These are phyloP conservation scores for Syngnathoides biaculeatus DNA, from an alignment of 2,113 vertebrate genomes.

Conservation along the genomic window DNA sequence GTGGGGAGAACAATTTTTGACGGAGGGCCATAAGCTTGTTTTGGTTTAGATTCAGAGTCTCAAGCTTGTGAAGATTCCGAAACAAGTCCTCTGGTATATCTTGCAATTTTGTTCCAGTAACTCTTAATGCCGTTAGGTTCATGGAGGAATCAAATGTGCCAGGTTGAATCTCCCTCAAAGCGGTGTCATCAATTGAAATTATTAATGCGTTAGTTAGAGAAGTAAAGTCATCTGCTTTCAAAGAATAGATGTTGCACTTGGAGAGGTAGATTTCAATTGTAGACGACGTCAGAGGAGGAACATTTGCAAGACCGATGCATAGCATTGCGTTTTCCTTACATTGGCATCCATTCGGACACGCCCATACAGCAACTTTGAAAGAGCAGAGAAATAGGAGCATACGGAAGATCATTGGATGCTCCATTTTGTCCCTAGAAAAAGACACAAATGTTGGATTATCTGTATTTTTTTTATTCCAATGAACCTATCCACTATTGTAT, in stretches of 20 bases:
- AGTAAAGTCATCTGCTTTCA: slow-evolving; percentile 59
- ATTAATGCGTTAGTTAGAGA: slow-evolving; percentile 33
- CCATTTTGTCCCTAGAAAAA: slow-evolving; percentile 60
- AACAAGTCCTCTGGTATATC: slow-evolving; percentile 73
- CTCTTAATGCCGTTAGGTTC: slow-evolving; percentile 34
- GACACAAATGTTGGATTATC: slow-evolving; percentile 12
- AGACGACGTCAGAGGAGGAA: slow-evolving; percentile 54
- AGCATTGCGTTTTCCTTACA: slow-evolving; percentile 24
- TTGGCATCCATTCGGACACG: slow-evolving; percentile 58
- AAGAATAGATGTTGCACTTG: slow-evolving; percentile 40
- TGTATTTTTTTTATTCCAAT: not conserved
- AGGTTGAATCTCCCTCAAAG: slow-evolving; percentile 49
- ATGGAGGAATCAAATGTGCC: slow-evolving; percentile 57
- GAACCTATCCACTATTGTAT: not conserved
- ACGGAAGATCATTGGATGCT: slow-evolving; percentile 17
- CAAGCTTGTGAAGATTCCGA: slow-evolving; percentile 73
- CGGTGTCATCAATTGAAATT: slow-evolving; percentile 23
- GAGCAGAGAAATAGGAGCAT: slow-evolving; percentile 52
- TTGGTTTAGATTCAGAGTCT: slow-evolving; percentile 75
- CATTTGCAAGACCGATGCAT: slow-evolving; percentile 52
- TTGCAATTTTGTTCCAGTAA: slow-evolving; percentile 48
- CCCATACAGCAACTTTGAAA: slow-evolving; percentile 30
- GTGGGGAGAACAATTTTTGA: slow-evolving; percentile 49
- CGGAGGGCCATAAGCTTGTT: slow-evolving; percentile 69
- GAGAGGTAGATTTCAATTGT: slow-evolving; percentile 35